phyloP scores from a whole-genome alignment of 2,797 vertebrate genomes.

The Saxicola maurus region DNA sequence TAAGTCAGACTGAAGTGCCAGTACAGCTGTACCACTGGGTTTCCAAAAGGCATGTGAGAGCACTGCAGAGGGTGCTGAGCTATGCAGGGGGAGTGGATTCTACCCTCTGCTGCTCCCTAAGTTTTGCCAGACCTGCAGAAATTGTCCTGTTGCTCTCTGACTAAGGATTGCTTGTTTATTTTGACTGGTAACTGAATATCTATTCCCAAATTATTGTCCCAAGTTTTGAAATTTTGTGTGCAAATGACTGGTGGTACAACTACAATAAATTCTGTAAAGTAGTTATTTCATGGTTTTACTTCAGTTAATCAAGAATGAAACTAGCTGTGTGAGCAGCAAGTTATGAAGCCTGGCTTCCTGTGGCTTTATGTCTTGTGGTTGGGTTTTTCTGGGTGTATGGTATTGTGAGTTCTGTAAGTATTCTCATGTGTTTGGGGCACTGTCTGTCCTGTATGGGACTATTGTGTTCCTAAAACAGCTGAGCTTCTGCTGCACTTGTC shows the following conservation, averaged over 20 bases:
- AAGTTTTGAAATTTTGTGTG: not conserved
- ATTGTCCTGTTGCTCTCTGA: not conserved
- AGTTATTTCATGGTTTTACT: not conserved
- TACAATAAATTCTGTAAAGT: not conserved
- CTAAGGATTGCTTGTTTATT: not conserved
- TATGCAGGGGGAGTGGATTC: accelerated
- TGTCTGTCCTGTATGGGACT: not conserved
- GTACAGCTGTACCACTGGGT: not conserved
- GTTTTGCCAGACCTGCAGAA: not conserved
- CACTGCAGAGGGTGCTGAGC: not conserved
- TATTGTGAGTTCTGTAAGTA: not conserved
- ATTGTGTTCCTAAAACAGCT: not conserved
- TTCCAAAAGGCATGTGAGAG: not conserved
- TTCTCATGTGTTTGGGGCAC: not conserved
- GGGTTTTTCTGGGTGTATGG: not conserved
- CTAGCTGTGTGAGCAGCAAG: not conserved
- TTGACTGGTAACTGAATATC: not conserved
- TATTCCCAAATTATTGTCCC: not conserved
- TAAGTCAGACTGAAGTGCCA: not conserved
- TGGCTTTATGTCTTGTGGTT: slow-evolving; percentile 33
- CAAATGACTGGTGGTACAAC: not conserved
- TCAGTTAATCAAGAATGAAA: slow-evolving; percentile 10
- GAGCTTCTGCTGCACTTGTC: not conserved
- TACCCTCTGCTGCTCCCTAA: not conserved
- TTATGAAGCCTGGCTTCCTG: slow-evolving; percentile 26